Evolutionary conservation across 2,113 vertebrate species (phyloP).

Genomic region (Peucedramus taeniatus): DNA sequence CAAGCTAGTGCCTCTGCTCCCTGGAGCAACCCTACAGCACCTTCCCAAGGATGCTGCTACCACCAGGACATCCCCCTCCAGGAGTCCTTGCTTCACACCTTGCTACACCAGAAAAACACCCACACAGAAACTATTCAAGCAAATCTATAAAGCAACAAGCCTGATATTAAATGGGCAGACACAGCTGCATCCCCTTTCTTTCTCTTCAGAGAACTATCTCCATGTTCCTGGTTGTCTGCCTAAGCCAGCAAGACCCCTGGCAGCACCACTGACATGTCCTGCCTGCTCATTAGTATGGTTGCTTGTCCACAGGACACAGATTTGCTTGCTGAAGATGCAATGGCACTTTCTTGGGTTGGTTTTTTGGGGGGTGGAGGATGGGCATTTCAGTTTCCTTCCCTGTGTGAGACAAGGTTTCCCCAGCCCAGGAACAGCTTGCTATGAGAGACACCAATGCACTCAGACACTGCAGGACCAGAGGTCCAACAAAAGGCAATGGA

Average conservation of each 20-base stretch:
- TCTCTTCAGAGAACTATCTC: background rate
- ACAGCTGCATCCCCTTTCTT: background rate
- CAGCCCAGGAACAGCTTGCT: background rate
- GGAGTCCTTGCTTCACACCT: background rate
- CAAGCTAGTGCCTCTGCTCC: background rate
- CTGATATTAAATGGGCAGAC: background rate
- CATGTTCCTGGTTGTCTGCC: background rate
- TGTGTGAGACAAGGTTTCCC: background rate
- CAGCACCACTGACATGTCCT: background rate
- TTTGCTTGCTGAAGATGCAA: background rate
- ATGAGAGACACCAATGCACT: fast-evolving
- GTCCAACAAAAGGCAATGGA: background rate
- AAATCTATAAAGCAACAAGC: background rate
- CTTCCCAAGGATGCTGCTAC: background rate
- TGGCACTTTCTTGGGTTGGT: fast-evolving
- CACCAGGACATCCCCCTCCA: fast-evolving
- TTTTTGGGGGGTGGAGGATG: too few species aligned
- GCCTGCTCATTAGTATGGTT: fast-evolving
- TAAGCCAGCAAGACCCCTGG: background rate
- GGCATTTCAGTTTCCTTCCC: background rate
- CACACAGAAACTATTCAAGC: background rate
- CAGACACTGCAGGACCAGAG: background rate
- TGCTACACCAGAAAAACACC: background rate
- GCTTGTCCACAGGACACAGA: background rate
- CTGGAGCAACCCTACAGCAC: background rate